Percentiles rank a stretch among this genome's conserved stretches.
These are phyloP conservation scores for Amblyjoppa fuscipennis DNA, from an alignment of 2,888 invertebrate genomes.

Conservation along the genomic window DNA sequence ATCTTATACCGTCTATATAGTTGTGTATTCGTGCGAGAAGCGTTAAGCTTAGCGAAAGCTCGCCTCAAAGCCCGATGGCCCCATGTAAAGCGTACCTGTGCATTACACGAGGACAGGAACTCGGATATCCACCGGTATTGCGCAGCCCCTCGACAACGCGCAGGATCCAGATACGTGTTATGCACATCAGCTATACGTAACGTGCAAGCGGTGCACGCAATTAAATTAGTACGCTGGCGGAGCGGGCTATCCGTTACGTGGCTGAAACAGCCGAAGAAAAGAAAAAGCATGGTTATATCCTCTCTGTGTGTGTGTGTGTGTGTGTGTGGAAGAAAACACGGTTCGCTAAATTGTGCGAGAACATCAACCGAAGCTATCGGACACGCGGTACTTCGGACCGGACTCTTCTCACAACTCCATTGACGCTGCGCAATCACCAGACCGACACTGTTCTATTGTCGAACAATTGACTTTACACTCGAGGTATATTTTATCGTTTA, in stretches of 20 bases:
- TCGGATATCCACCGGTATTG: neutral
- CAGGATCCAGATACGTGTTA: neutral
- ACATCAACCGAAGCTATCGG: slow-evolving; percentile 39
- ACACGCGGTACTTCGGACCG: slow-evolving; percentile 29
- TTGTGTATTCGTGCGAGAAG: neutral
- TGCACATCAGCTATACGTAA: slow-evolving; percentile 18
- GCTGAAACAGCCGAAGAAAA: neutral
- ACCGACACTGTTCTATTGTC: no score
- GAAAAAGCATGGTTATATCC: neutral
- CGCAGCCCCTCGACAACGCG: neutral
- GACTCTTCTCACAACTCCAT: slow-evolving; percentile 5
- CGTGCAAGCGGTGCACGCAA: slow-evolving; percentile 29
- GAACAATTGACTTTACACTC: no score
- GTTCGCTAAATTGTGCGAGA: neutral
- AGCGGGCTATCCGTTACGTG: slow-evolving; percentile 42
- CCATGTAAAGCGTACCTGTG: neutral
- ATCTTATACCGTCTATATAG: neutral
- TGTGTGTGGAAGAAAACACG: neutral
- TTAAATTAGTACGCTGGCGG: slow-evolving; percentile 45
- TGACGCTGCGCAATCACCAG: neutral
- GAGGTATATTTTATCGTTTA: no score
- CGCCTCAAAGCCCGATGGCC: neutral
- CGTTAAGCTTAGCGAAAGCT: neutral
- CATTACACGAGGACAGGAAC: neutral
- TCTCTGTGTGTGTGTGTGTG: no score